A percentile compares a stretch with the other conserved stretches of the same genome.
Evolutionary conservation across 2,797 vertebrate species (phyloP).

Genomic region (Psittacula echo): DNA sequence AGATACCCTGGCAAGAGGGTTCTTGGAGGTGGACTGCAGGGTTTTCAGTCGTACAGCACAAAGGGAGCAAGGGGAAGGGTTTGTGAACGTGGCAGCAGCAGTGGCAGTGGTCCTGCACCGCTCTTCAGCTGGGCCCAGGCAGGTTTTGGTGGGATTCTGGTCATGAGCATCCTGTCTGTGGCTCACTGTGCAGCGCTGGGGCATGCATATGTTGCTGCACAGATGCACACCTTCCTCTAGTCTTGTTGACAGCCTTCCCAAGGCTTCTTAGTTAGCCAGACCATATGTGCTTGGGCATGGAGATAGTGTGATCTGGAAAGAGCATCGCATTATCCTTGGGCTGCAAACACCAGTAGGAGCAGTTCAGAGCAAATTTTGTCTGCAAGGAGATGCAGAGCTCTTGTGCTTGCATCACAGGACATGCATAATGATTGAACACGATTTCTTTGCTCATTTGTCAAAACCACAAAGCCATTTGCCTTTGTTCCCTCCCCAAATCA

Average conservation of each 20-base stretch:
- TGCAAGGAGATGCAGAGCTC: background rate
- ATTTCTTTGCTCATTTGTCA: background rate
- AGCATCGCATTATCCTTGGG: slow-evolving; percentile 41
- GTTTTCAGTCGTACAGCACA: background rate
- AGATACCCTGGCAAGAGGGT: background rate
- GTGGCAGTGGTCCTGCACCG: background rate
- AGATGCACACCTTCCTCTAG: slow-evolving; percentile 63
- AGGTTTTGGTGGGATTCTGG: slow-evolving; percentile 15
- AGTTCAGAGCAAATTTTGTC: background rate
- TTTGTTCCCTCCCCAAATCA: background rate
- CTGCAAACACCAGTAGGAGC: slow-evolving; percentile 49
- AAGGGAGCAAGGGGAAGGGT: background rate
- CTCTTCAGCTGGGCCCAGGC: background rate
- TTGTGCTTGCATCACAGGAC: background rate
- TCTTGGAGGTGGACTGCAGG: background rate
- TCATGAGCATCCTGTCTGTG: background rate
- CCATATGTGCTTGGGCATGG: slow-evolving; percentile 62
- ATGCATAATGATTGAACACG: fast-evolving
- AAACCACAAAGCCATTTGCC: background rate
- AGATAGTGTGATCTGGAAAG: slow-evolving; percentile 53
- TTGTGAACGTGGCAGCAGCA: background rate
- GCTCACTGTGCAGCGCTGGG: background rate
- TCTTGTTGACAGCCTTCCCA: slow-evolving; percentile 63
- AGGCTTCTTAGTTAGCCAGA: slow-evolving; percentile 61
- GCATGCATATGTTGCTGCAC: slow-evolving; percentile 42